Percentiles rank a stretch among this genome's conserved stretches.
Conservation (phyloP, 1,140 invertebrate genomes). For the Prorops nasuta region DNA sequence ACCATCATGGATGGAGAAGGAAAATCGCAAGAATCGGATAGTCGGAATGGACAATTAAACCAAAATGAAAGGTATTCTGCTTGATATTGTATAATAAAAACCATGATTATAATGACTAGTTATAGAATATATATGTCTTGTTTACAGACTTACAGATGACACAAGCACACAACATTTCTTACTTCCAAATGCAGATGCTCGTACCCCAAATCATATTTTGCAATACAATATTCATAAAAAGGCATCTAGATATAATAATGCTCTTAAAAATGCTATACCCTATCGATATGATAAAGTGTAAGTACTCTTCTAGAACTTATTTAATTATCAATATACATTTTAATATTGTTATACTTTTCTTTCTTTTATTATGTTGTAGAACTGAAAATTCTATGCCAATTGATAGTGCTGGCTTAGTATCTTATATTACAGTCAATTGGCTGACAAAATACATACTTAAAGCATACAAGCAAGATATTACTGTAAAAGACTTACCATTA, state of each 20-base stretch:
- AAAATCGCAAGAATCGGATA: too few relatives aligned
- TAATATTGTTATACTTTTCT: neutral
- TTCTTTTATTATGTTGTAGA: conserved; percentile 14
- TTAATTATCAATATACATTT: neutral
- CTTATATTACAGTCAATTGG: conserved; percentile 62
- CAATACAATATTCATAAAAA: conserved; percentile 24
- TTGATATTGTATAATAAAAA: too few relatives aligned
- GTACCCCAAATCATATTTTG: conserved; percentile 16
- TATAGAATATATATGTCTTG: too few relatives aligned
- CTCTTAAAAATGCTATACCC: conserved; percentile 37
- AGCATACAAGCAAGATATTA: conserved; percentile 57
- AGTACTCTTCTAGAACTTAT: conserved; percentile 11
- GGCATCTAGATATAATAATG: conserved; percentile 30
- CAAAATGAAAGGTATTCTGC: too few relatives aligned
- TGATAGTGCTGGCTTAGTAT: conserved; percentile 34
- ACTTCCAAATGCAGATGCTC: conserved; percentile 20
- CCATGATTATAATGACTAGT: too few relatives aligned
- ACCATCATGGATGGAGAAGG: too few relatives aligned
- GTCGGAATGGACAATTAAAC: too few relatives aligned
- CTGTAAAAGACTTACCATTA: conserved; percentile 51
- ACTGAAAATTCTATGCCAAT: conserved; percentile 20
- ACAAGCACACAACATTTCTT: conserved; percentile 22
- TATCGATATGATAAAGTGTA: conserved; percentile 27
- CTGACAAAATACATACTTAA: conserved; percentile 60
- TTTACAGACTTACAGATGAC: too few relatives aligned